Percentiles rank a stretch among this genome's conserved stretches.
Evolutionary conservation across 2,888 invertebrate genomes (phyloP).

Genomic region (Odontocolon sp.): DNA sequence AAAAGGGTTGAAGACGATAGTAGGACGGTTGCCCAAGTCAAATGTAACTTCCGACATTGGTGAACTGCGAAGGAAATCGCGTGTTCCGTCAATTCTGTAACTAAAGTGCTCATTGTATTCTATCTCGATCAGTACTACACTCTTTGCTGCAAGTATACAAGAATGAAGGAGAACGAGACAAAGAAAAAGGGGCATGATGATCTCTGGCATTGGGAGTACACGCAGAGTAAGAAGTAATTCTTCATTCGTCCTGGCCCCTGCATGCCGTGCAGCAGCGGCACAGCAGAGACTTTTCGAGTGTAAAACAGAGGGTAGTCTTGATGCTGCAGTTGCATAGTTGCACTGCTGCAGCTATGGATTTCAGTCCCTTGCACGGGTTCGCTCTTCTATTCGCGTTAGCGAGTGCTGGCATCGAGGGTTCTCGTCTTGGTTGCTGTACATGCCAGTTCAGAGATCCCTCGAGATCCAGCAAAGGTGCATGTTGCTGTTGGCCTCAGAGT

Average conservation of each 20-base stretch:
- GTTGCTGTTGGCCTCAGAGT: constrained; percentile 30
- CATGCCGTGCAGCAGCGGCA: constrained; percentile 4
- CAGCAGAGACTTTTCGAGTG: neutral
- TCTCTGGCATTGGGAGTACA: constrained; percentile 20
- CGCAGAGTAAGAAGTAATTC: constrained; percentile 55
- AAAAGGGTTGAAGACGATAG: constrained; percentile 31
- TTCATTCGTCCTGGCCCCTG: constrained; percentile 39
- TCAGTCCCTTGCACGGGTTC: neutral
- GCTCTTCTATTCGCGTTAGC: constrained; percentile 30
- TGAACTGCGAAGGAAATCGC: constrained; percentile 17
- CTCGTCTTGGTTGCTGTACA: constrained; percentile 15
- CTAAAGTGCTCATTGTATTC: too few species aligned
- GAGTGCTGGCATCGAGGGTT: constrained; percentile 40
- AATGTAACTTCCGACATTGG: constrained; percentile 28
- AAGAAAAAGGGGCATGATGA: constrained; percentile 35
- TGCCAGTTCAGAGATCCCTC: constrained; percentile 2
- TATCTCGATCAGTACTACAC: too few species aligned
- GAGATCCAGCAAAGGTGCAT: constrained; percentile 20
- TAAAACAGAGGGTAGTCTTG: neutral
- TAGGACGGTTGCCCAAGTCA: constrained; percentile 12
- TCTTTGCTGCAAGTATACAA: neutral
- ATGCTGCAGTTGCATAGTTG: neutral
- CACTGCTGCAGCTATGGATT: constrained; percentile 2
- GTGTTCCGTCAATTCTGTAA: too few species aligned
- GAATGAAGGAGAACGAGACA: neutral